phyloP scores from a whole-genome alignment of 2,888 invertebrate species.

The Caenorhabditis macrosperma region DNA sequence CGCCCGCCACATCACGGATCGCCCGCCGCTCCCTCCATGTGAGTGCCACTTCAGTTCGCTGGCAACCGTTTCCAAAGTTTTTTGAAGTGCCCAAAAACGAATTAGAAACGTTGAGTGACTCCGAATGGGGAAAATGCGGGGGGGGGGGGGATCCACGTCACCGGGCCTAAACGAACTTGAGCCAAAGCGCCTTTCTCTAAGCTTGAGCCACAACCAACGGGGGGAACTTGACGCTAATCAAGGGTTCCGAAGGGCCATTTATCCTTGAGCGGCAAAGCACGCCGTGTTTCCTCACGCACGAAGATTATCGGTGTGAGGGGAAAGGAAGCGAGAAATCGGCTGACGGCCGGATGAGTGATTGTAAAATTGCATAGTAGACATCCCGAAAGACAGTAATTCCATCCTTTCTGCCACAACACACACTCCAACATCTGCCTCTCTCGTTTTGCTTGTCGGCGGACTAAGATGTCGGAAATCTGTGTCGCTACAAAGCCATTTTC shows the following conservation, averaged over 20 bases:
- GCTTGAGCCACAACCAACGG: background rate
- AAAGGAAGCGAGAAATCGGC: constrained; percentile 2
- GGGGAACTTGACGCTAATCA: constrained; percentile 15
- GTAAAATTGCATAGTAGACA: constrained; percentile 44
- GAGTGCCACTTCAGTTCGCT: no score
- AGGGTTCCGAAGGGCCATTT: constrained; percentile 6
- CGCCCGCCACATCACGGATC: background rate
- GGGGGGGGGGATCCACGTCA: no score
- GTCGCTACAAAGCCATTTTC: constrained; percentile 22
- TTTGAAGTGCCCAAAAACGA: background rate
- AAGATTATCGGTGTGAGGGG: constrained; percentile 18
- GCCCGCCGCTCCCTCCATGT: constrained; percentile 43
- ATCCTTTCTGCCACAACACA: constrained; percentile 50
- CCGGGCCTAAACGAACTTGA: background rate
- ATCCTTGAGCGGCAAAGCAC: constrained; percentile 14
- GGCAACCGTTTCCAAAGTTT: background rate
- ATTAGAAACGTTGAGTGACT: background rate
- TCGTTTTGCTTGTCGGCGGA: constrained; percentile 12
- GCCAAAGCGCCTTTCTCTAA: background rate
- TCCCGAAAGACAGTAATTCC: constrained; percentile 45
- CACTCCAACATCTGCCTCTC: constrained; percentile 55
- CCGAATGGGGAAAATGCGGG: no score
- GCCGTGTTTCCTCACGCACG: background rate
- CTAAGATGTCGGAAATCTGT: constrained; percentile 6
- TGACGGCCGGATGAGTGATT: constrained; percentile 37